A percentile compares a stretch with the other conserved stretches of the same genome.
These are phyloP conservation scores for Ethmia dodecea DNA, from an alignment of 2,888 invertebrate genomes.

Conservation along the genomic window DNA sequence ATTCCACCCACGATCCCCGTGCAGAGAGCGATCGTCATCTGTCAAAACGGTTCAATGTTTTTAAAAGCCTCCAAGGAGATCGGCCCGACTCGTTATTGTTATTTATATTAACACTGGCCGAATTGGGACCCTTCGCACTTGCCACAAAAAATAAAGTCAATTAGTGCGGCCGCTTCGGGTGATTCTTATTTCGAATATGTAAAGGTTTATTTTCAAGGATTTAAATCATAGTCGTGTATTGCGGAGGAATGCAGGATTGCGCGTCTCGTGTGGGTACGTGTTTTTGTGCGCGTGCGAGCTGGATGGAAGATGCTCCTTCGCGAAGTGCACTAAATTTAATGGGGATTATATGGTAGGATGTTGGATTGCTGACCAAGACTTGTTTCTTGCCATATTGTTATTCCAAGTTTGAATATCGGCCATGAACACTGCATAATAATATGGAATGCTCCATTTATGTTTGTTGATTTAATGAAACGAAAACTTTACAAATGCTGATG, in stretches of 20 bases:
- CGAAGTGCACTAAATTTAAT: conserved; percentile 64
- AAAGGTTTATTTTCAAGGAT: conserved; percentile 31
- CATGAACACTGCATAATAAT: too few relatives aligned
- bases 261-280: conserved; percentile 61
- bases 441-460: too few relatives aligned
- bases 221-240: conserved; percentile 30
- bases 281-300: conserved; percentile 64
- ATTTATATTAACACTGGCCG: conserved; percentile 67
- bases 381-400: conserved; percentile 32
- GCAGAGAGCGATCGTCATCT: conserved; percentile 34
- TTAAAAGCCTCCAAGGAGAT: conserved; percentile 54
- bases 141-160: conserved; percentile 40
- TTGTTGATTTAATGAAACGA: too few relatives aligned
- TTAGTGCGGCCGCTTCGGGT: conserved; percentile 21
- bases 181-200: conserved; percentile 30
- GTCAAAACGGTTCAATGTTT: conserved; percentile 66
- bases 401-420: neutral
- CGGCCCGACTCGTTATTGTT: conserved; percentile 65
- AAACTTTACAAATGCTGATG: too few relatives aligned
- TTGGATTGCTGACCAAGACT: conserved; percentile 45
- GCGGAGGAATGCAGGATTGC: conserved; percentile 70
- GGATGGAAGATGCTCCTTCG: conserved; percentile 46
- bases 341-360: conserved; percentile 50
- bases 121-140: conserved; percentile 70
- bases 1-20: too few relatives aligned